Evolutionary conservation across 2,888 invertebrate species (phyloP).

Genomic region (Zaprionus obscuricornis): DNA sequence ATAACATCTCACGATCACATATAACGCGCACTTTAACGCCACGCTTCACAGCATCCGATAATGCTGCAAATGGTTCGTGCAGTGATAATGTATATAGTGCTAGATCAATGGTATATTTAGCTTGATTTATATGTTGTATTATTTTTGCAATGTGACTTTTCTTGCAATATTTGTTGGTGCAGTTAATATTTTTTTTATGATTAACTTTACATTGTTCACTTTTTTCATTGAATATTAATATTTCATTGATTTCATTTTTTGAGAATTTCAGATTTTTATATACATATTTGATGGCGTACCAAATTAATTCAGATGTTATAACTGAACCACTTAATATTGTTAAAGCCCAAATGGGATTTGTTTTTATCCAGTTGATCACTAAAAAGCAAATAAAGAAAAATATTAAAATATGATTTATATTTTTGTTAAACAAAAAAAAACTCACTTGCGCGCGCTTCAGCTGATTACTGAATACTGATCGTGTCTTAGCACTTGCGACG

Average conservation of each 20-base stretch:
- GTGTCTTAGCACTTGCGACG: no score
- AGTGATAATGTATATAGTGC: constrained; percentile 80
- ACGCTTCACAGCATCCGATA: no score
- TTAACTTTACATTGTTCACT: constrained; percentile 17
- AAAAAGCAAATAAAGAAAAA: no score
- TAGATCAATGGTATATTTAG: constrained; percentile 76
- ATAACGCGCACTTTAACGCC: constrained; percentile 75
- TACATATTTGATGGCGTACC: neutral
- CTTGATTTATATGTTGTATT: constrained; percentile 60
- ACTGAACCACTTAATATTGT: constrained; percentile 32
- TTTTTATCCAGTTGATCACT: constrained; percentile 32
- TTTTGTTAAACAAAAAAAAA: no score
- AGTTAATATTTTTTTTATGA: neutral
- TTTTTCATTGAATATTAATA: constrained; percentile 58
- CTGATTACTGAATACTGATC: no score
- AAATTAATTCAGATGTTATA: constrained; percentile 36
- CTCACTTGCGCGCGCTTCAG: no score
- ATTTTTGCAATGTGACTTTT: constrained; percentile 54
- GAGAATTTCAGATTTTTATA: neutral
- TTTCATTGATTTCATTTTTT: constrained; percentile 16
- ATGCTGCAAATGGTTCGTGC: no score
- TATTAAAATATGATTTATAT: no score
- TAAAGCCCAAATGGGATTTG: constrained; percentile 24
- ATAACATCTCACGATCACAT: constrained; percentile 75
- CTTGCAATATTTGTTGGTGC: constrained; percentile 54